phyloP scores from a whole-genome alignment of 2,113 vertebrate genomes.

The Rhinogobius similis region DNA sequence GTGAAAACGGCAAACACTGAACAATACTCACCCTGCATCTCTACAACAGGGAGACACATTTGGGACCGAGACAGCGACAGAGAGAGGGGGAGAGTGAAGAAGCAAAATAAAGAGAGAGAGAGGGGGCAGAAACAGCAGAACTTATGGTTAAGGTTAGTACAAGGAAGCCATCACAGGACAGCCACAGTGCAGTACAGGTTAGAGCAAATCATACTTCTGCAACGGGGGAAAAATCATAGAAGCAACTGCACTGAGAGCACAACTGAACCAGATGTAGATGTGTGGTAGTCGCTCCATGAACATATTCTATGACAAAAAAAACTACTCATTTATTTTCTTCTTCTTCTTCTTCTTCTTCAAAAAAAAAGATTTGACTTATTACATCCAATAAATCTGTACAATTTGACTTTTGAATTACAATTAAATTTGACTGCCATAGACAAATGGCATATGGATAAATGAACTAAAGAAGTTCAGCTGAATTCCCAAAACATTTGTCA shows the following conservation, averaged over 20 bases:
- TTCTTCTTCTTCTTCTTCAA: no score
- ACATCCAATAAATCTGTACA: no score
- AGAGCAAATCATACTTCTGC: conserved; percentile 56
- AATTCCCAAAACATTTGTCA: no score
- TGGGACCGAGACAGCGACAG: conserved; percentile 30
- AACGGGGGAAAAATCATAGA: conserved; percentile 54
- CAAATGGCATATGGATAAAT: no score
- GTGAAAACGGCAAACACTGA: conserved; percentile 32
- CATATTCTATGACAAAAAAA: no score
- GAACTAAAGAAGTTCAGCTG: no score
- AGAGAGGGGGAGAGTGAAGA: conserved; percentile 31
- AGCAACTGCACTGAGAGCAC: conserved; percentile 24
- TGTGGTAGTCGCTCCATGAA: no score
- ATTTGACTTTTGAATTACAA: not conserved
- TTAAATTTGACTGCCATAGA: not conserved
- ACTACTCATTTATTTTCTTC: no score
- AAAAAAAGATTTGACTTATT: no score
- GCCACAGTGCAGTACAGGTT: conserved; percentile 54
- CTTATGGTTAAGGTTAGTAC: conserved; percentile 78
- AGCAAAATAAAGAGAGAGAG: conserved; percentile 20
- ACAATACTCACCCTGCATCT: conserved; percentile 79
- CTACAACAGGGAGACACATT: conserved; percentile 63
- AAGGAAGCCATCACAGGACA: conserved; percentile 71
- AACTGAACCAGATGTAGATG: not conserved
- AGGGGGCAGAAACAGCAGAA: conserved; percentile 61